Evolutionary conservation across 2,888 invertebrate genomes (phyloP), one percentile per base, ranked within the genome.

Genomic region (Leptura quadrifasciata): DNA sequence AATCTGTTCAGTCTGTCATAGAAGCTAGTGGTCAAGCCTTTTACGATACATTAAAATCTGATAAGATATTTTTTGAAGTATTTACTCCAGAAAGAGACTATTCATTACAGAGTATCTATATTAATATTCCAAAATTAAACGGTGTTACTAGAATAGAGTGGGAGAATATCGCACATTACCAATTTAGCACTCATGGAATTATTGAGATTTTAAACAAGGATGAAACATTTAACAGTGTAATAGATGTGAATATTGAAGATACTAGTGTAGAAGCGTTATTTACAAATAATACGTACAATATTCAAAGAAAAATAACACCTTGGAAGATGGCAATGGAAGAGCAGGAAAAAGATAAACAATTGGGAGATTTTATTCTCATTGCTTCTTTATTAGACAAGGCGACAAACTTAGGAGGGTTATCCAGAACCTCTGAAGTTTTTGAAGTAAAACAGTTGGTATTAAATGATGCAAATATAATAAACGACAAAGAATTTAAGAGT

Each of bases 341-440:
- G 31, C 17, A 57, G 18, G 55, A 63, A 39, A 35, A 90, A 57
- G 91, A 93, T 5, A 60, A 61, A 52, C 21, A 35, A 31, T n/a
- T 61, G 5, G 39, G 58, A 15, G 61, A 71, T 27, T 90, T 97
- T 6, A 93, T 97, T 80, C 92, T 98, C 1, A 95, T 98, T 0
- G 96, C 97, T 1, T 95, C 95, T 5, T 91, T 98, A 21, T 92
- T 98, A 80, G 95, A 96, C 83, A 95, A 95, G 86, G 86, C 94
- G 31, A 95, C 97, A 3, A 98, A 98, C 90, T 91, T 98, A 67
- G 98, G 98, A 5, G 98, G 98, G 0, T 91, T 98, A 84, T 95
- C 97, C 58, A 92, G 98, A 77, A 97, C 98, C 0, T 96, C 96
- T 87, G 98, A 98, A 90, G 95, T 98, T 65, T 95, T 98, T 86